phyloP scores from a whole-genome alignment of 1,140 invertebrate species.

The Littorina saxatilis region DNA sequence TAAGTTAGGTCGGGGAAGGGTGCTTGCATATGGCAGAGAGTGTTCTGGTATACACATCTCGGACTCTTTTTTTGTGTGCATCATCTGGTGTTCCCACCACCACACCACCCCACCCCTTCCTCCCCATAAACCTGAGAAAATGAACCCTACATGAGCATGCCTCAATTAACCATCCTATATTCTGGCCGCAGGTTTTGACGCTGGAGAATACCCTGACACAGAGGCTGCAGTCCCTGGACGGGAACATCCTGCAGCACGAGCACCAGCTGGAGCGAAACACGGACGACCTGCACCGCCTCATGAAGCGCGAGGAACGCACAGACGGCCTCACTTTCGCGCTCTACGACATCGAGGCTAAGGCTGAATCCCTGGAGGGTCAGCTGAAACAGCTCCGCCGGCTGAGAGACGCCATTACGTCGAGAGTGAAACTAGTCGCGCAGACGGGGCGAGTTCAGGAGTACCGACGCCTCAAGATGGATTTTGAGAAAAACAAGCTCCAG shows the following conservation, averaged over 20 bases:
- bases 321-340: conserved; percentile 54
- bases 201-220: conserved; percentile 58
- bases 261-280: conserved; percentile 54
- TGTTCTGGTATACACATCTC: too few species aligned
- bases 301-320: conserved; percentile 61
- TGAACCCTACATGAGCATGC: too few species aligned
- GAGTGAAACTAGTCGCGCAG: conserved; percentile 49
- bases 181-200: background rate
- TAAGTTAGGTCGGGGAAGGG: too few species aligned
- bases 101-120: too few species aligned
- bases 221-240: conserved; percentile 51
- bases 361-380: conserved; percentile 40
- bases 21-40: too few species aligned
- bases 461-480: conserved; percentile 54
- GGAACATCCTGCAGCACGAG: conserved; percentile 59
- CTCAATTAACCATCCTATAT: too few species aligned
- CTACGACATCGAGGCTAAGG: conserved; percentile 52
- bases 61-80: too few species aligned
- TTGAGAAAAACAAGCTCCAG: conserved; percentile 64
- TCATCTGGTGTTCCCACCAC: too few species aligned
- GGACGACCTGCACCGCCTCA: conserved; percentile 56
- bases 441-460: conserved; percentile 32
- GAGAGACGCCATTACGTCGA: conserved; percentile 49
- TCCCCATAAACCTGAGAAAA: too few species aligned
- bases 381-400: conserved; percentile 55